Base-by-base conservation (phyloP, 2,888 invertebrate species). In the Disparrhopalites patrizii region DNA sequence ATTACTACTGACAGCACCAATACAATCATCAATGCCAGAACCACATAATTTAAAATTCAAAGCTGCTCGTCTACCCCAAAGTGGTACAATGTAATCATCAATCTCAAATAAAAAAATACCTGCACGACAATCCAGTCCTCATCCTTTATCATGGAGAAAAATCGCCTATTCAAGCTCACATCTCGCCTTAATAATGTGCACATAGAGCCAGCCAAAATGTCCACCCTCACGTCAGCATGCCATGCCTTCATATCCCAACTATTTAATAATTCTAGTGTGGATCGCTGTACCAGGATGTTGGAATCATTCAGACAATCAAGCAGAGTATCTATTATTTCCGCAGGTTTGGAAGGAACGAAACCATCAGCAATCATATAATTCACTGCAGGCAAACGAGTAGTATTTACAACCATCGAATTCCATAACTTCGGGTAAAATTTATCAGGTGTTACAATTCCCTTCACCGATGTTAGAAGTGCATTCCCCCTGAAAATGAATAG, bases 351-450 rank as follows among this genome's bases (percentile, higher is more conserved):
- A 30, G 65, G 61, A 27, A 63, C 43, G 20, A 31, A 55, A 20
- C 55, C 50, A 3, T 55, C 91, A 38, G 85, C 83, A 70, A 91
- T 80, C 56, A 91, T 85, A 78, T 87, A 94, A 52, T 86, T 86
- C 74, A 92, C 86, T 15, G 91, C 93, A 3, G 91, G 89, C 71
- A 91, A 81, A 60, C 93, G 84, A 33, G 92, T 87, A 3, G 86
- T 85, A 28, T 90, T 87, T 79, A 90, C 90, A 52, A 88, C 87
- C 38, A 93, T 85, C 77, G 91, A 89, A 77, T 91, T 89, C 94
- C 94, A 94, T 50, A 94, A 82, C 77, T 90, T 90, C 1, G 89
- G 88, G 80, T 91, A 93, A 81, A 93, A 94, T 78, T 87, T 88
- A 65, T 84, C 83, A 0, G 86, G 83, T 60, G 88, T 90, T 13